Base-by-base conservation (phyloP, 1,140 invertebrate genomes). In the Pinna nobilis region DNA sequence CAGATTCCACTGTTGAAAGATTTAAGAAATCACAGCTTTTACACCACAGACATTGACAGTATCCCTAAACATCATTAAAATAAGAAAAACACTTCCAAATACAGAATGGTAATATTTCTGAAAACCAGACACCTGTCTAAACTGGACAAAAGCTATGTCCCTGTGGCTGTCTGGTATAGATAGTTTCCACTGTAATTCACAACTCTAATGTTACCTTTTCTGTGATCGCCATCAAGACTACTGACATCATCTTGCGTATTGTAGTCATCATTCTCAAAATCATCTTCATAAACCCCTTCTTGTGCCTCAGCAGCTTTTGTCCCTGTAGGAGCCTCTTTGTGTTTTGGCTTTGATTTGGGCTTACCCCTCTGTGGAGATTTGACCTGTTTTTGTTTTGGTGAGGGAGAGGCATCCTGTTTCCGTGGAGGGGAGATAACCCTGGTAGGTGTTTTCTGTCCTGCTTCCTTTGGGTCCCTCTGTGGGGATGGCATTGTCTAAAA, bases 221-320 rank as follows among this genome's bases (percentile, higher is more conserved):
- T 47, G 51, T 65, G 73, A 53, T 76, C 80, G 23, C 77, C 76
- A 11, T 80, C 81, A 20, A 78, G 35, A 33, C 76, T 74, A 41
- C 78, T 81, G 47, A 77, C 60, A 73, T 79, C 73, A 57, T 84
- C 79, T 65, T 79, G 70, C n/a, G 80, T 81, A 28, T 78, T 81
- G 39, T 77, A 69, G 28, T 73, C n/a, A n/a, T n/a, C 70, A 39
- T 72, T 65, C 23, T 82, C 79, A 74, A 84, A 84, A 49, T 78
- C 76, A 57, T 84, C 80, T 23, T 76, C 67, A 66, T 84, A 82
- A 18, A 81, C 73, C 49, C 72, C 74, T 11, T 65, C 77, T 13
- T 67, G 55, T 11, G n/a, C 53, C 1, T 51, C 35, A 41, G 66
- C 67, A 11, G 18, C 44, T 25, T 2, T 23, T 7, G 35, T 49